Base-by-base conservation (phyloP, 2,797 vertebrate genomes). In the Siniperca obscura region DNA sequence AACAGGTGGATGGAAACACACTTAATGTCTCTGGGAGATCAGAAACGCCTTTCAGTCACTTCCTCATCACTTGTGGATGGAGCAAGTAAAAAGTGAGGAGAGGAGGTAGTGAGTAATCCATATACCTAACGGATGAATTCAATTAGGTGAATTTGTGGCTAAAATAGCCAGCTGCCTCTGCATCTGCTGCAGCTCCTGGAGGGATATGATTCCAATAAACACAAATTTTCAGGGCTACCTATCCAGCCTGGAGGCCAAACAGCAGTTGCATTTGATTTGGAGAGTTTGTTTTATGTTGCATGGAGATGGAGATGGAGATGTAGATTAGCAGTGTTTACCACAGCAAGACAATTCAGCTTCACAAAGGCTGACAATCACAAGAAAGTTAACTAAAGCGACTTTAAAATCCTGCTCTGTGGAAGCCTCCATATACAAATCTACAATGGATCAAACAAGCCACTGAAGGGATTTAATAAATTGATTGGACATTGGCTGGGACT, bases 121-220 rank as follows among this genome's bases (percentile, higher is more conserved):
- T 27, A 72, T 48, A 67, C 40, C 86, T 64, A 56, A 13, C 10
- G 34, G 80, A 82, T 60, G 53, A 59, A 86, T 84, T 85, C 48
- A 84, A 78, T 84, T 59, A 25, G 46, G 22, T 61, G 57, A 62
- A 50, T 71, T 76, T 76, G 74, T 34, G 53, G 80, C 53, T 56
- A 16, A 84, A 76, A 75, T 4, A 64, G 17, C 69, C 82, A 84
- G 68, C 86, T 89, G 87, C 81, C 56, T 64, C 53, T 30, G 55
- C 86, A 81, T 86, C 89, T 90, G 87, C 60, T 78, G 38, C 70
- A 30, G 46, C 66, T 76, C 73, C 61, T 68, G 61, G 17, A 72
- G 40, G 66, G 60, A 65, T 17, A 38, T 10, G 48, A 40, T 52
- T 69, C 22, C 40, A 62, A 50, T 73, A 5, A 66, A 84, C 60